Percentiles rank a stretch among this genome's conserved stretches.
Evolutionary conservation across 2,113 vertebrate genomes (phyloP).

Genomic region (Lycaon pictus): DNA sequence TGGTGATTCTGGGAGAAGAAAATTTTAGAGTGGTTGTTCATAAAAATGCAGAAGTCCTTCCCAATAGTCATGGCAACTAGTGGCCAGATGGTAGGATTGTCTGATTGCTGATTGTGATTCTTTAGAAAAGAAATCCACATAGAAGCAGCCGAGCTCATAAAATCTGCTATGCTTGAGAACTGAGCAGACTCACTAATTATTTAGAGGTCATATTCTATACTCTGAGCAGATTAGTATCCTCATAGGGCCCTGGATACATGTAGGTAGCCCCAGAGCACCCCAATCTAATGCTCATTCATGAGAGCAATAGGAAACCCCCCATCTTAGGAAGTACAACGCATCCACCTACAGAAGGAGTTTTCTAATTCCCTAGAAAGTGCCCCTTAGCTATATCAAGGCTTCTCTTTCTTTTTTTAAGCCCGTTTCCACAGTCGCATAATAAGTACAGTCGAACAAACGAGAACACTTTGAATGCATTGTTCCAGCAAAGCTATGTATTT

Average conservation of each 20-base stretch:
- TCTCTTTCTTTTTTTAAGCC: not conserved
- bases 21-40: not conserved
- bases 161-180: not conserved
- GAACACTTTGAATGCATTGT: not conserved
- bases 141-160: not conserved
- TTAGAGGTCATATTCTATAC: not conserved
- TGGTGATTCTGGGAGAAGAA: not conserved
- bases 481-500: not conserved
- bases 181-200: not conserved
- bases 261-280: too few relatives aligned
- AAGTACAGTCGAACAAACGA: conserved; percentile 23
- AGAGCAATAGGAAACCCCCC: not conserved
- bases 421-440: not conserved
- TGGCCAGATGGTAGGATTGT: conserved; percentile 44
- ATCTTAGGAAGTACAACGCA: not conserved
- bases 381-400: not conserved
- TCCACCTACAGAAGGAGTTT: not conserved
- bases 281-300: not conserved
- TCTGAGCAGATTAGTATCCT: not conserved
- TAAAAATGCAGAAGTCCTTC: conserved; percentile 7
- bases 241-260: too few relatives aligned
- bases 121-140: conserved; percentile 60
- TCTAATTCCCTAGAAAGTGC: not conserved
- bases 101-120: not conserved
- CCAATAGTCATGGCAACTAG: conserved; percentile 23